A percentile compares a stretch with the other conserved stretches of the same genome.
Conservation (phyloP, 1,140 invertebrate species). For the Drosophila chauvacae region DNA sequence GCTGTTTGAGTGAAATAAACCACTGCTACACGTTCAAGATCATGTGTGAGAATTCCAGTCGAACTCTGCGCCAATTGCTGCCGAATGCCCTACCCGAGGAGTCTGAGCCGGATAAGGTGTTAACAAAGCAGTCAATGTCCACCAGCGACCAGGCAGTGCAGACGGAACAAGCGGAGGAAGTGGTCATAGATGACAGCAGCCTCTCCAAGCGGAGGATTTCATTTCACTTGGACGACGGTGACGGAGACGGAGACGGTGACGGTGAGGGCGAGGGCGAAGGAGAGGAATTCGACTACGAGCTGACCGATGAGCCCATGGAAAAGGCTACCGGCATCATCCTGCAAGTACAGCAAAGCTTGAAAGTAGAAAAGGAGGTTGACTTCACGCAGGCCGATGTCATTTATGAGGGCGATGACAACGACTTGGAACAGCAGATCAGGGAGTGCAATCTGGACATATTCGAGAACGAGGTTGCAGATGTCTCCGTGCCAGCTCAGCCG, state of each 20-base stretch:
- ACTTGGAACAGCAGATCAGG: slow-evolving; percentile 19
- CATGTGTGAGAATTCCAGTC: slow-evolving; percentile 77
- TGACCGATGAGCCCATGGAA: slow-evolving; percentile 46
- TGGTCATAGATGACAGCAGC: slow-evolving; percentile 22
- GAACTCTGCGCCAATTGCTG: slow-evolving; percentile 71
- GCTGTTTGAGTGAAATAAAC: slow-evolving; percentile 79
- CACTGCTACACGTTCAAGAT: slow-evolving; percentile 78
- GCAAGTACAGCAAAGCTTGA: slow-evolving; percentile 48
- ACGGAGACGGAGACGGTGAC: neutral
- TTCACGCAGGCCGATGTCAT: slow-evolving; percentile 42
- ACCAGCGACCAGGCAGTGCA: slow-evolving; percentile 51
- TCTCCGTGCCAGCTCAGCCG: slow-evolving; percentile 10
- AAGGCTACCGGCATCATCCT: slow-evolving; percentile 47
- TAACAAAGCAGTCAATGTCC: slow-evolving; percentile 4
- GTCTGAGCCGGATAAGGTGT: slow-evolving; percentile 5
- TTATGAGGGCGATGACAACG: slow-evolving; percentile 28
- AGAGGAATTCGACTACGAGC: slow-evolving; percentile 63
- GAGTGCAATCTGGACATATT: slow-evolving; percentile 48
- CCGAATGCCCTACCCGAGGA: slow-evolving; percentile 70
- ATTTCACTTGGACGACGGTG: slow-evolving; percentile 5
- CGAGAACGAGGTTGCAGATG: slow-evolving; percentile 47
- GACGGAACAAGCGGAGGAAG: slow-evolving; percentile 52
- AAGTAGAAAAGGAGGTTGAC: slow-evolving; percentile 55
- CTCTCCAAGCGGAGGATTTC: slow-evolving; percentile 14
- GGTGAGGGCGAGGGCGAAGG: slow-evolving; percentile 38